Base-by-base conservation (phyloP, 2,113 vertebrate species). In the Chionodraco myersi region DNA sequence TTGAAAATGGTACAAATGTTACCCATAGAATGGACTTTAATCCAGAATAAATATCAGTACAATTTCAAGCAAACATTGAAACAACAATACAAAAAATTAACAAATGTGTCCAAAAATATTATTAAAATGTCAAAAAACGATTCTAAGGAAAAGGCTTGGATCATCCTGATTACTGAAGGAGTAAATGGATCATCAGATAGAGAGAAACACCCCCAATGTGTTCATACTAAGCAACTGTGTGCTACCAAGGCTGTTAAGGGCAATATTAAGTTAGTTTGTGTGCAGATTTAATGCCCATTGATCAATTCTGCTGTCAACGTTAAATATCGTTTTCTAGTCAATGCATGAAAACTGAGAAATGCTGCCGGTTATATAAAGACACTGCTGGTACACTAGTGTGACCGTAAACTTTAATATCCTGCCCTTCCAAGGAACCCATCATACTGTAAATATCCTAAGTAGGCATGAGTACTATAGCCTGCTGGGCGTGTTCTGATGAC, bases 381-480 rank as follows among this genome's bases (percentile, higher is more conserved):
- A 3, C 23, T 18, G 21, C 18, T 34, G 21, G 48, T 2, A 10
- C 51, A 45, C 18, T 41, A 15, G 68, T 23, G 16, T 60, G 47
- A 53, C 48, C 44, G 45, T 81, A 53, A 84, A 86, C 52, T 75
- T 63, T 74, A 75, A 82, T 6, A 4, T 77, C 15, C 53, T 71
- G 1, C 68, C 59, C 26, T 71, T 79, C 44, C 58, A 75, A 49
- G 3, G 36, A 18, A 21, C 48, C 52, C 26, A 30, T 49, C 56
- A 70, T 16, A 41, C 34, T 48, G 9, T 47, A 15, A 21, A 10
- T 30, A 56, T 18, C 36, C 57, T 21, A 14, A 53, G 44, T 56
- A 58, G 36, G 18, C 36, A 59, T n/a, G 10, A 30, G 71, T 8
- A 12, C 63, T 51, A 15, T 47, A 45, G 36, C 62, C 67, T 66